phyloP scores from a whole-genome alignment of 2,113 vertebrate genomes.

The Oryzias celebensis region DNA sequence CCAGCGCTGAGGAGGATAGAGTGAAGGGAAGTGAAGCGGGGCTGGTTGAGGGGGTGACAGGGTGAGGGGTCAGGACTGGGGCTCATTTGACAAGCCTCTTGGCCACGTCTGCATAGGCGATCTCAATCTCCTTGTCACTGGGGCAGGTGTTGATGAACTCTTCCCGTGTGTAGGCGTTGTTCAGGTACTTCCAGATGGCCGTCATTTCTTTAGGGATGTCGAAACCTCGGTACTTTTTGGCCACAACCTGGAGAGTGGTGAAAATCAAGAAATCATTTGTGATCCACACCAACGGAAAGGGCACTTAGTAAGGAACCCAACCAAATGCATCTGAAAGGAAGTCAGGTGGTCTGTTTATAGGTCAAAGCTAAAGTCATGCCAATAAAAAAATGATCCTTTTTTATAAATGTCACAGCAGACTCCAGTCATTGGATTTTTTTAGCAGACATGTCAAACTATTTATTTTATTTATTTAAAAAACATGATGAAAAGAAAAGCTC shows the following conservation, averaged over 20 bases:
- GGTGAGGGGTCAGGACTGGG: neutral
- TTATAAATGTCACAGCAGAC: too few relatives aligned
- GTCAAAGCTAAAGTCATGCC: neutral
- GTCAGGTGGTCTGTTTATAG: neutral
- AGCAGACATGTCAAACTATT: too few relatives aligned
- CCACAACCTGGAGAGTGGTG: slow-evolving; percentile 84
- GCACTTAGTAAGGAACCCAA: neutral
- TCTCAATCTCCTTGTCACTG: slow-evolving; percentile 95
- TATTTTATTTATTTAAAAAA: too few relatives aligned
- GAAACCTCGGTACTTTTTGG: slow-evolving; percentile 95
- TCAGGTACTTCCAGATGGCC: slow-evolving; percentile 94
- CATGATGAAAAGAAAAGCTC: too few relatives aligned
- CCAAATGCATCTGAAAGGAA: neutral
- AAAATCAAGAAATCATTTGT: fast-evolving
- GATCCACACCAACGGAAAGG: neutral
- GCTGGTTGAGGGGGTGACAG: neutral
- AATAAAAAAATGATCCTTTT: too few relatives aligned
- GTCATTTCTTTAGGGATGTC: slow-evolving; percentile 94
- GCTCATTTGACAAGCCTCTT: slow-evolving; percentile 95
- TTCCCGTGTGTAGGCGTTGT: slow-evolving; percentile 89
- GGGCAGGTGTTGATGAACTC: slow-evolving; percentile 99
- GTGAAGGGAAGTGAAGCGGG: neutral
- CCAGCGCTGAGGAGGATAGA: slow-evolving; percentile 23
- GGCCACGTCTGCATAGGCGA: slow-evolving; percentile 95
- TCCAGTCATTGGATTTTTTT: too few relatives aligned